Base-by-base conservation (phyloP, 2,797 vertebrate species). In the Cirrhinus mrigala region DNA sequence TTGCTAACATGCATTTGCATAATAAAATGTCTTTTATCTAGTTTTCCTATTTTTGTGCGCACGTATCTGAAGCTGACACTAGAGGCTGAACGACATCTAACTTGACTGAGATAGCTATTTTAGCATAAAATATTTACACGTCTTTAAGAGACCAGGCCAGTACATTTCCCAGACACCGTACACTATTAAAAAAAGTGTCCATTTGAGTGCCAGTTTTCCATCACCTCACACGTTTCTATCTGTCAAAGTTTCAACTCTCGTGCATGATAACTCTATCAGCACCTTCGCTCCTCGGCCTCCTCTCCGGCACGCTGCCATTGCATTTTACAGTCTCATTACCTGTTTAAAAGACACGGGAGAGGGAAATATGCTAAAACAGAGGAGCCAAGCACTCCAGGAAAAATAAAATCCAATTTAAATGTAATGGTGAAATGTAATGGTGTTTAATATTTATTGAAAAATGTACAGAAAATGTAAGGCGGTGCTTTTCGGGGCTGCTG, bases 361-460 rank as follows among this genome's bases (percentile, higher is more conserved):
- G 85, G 80, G 80, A 92, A 93, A 89, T 91, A 95, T 94, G 94
- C 92, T 94, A 94, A 95, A 95, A 92, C 91, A 92, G 89, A 89
- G 82, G 84, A 83, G 74, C 73, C 89, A 89, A 91, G 88, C 90
- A 88, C 89, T 86, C 83, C 90, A 90, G 88, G 81, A 89, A 87
- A 93, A 92, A 92, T 88, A 92, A 94, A 92, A 92, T 95, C 92
- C 94, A 91, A 94, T 96, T 95, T 94, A 94, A 93, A 94, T 95
- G 92, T 95, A 94, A 94, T 95, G 92, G 94, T 94, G 94, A 93
- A 93, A 94, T 94, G 92, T 94, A 94, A 94, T 94, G 92, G 94
- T 94, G 94, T 95, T 96, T 95, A 95, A 95, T 95, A 96, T 96
- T 95, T 95, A 95, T 96, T 95, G 95, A 93, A 94, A 93, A 95